A percentile compares a stretch with the other conserved stretches of the same genome.
These are phyloP conservation scores for Montipora capricornis DNA, from an alignment of 64 coral and sea anemone genomes.

Conservation along the genomic window DNA sequence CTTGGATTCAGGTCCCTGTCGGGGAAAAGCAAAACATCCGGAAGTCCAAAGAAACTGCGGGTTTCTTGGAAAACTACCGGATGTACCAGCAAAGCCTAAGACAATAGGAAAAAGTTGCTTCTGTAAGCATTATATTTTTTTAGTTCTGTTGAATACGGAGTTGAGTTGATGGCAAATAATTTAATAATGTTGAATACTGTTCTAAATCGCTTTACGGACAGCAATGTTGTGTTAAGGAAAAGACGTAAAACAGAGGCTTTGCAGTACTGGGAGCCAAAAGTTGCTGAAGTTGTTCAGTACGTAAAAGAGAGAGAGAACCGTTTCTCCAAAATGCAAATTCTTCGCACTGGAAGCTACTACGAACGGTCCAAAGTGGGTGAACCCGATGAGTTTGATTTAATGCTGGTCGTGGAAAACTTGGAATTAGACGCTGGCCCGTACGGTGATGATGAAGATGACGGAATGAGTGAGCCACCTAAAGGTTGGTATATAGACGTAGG, in stretches of 20 bases:
- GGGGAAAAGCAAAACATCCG: background rate
- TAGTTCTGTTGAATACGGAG: too few relatives aligned
- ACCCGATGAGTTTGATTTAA: conserved; percentile 79
- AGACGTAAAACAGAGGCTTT: background rate
- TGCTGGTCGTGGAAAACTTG: conserved; percentile 46
- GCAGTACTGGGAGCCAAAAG: conserved; percentile 23
- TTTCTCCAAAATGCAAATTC: background rate
- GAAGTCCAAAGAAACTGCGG: background rate
- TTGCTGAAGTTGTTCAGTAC: conserved; percentile 10
- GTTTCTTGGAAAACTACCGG: background rate
- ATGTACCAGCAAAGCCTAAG: background rate
- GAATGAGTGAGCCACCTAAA: conserved; percentile 34
- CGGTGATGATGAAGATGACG: conserved; percentile 39
- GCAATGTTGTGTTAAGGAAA: background rate
- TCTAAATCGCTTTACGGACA: background rate
- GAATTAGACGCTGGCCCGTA: conserved; percentile 60
- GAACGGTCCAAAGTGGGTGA: conserved; percentile 67
- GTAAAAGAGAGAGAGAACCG: conserved; percentile 9
- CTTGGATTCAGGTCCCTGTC: background rate
- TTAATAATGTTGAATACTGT: background rate
- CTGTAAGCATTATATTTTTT: background rate
- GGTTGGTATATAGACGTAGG: conserved; percentile 5
- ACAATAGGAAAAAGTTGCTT: background rate
- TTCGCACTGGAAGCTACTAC: conserved; percentile 62
- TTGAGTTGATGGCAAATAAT: background rate